A percentile compares a stretch with the other conserved stretches of the same genome.
Evolutionary conservation across 2,113 vertebrate genomes (phyloP).

Genomic region (Crypturellus undulatus): DNA sequence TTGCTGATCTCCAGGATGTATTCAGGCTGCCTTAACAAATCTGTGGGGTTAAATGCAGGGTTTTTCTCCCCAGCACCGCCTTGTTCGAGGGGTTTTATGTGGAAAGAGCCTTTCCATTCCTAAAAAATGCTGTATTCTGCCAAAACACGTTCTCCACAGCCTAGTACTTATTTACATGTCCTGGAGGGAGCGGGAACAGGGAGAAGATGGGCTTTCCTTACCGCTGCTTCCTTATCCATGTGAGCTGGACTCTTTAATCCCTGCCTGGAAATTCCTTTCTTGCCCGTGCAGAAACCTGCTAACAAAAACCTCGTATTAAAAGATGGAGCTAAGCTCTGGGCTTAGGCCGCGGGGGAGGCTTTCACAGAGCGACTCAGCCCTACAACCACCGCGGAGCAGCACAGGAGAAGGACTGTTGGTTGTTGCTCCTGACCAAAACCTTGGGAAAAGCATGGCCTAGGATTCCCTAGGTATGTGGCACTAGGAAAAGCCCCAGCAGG

Average conservation of each 20-base stretch:
- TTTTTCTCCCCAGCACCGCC: too few relatives aligned
- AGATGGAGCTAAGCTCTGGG: background rate
- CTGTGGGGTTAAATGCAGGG: background rate
- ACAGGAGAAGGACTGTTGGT: accelerated
- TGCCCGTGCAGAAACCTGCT: background rate
- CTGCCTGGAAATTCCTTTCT: background rate
- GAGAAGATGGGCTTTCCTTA: background rate
- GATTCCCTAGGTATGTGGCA: background rate
- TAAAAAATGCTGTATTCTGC: background rate
- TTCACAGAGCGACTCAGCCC: background rate
- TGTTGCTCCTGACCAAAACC: background rate
- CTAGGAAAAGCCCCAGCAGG: background rate
- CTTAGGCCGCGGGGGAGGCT: background rate
- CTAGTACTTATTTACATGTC: background rate
- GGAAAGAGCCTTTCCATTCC: background rate
- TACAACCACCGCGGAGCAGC: background rate
- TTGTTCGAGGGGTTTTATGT: background rate
- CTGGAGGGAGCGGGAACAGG: background rate
- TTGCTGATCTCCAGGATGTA: background rate
- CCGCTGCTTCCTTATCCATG: background rate
- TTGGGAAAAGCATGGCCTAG: background rate
- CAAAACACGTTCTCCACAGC: background rate
- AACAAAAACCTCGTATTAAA: background rate
- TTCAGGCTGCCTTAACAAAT: background rate
- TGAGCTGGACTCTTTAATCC: background rate